These are phyloP conservation scores for Pseudachorutes palmiensis DNA, from an alignment of 1,140 invertebrate genomes.

Conservation along the genomic window DNA sequence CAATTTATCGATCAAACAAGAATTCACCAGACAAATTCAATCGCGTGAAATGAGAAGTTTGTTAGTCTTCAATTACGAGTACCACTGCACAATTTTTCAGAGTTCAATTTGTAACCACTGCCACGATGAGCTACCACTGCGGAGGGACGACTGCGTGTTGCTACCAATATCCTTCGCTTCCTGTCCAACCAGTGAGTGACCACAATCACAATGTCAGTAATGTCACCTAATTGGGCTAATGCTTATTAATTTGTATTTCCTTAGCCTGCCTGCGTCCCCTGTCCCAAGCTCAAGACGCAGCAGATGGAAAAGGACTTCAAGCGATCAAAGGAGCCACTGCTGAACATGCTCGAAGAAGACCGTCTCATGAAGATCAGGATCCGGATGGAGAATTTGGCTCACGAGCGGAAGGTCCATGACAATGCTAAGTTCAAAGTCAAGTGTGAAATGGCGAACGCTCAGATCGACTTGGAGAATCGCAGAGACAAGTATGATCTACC, in stretches of 20 bases:
- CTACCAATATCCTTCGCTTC: background rate
- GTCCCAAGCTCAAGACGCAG: background rate
- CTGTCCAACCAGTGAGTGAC: background rate
- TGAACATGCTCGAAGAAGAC: constrained; percentile 23
- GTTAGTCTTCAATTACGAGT: too few species aligned
- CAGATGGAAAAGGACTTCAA: background rate
- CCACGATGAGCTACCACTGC: background rate
- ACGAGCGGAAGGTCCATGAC: constrained; percentile 18
- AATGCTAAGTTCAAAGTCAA: constrained; percentile 20
- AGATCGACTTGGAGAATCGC: constrained; percentile 23
- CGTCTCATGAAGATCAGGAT: constrained; percentile 12
- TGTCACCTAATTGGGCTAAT: too few species aligned
- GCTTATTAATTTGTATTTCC: too few species aligned
- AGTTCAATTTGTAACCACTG: too few species aligned
- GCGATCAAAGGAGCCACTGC: background rate
- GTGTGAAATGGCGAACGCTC: constrained; percentile 9
- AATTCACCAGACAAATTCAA: too few species aligned
- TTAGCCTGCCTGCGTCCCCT: background rate
- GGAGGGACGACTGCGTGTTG: background rate
- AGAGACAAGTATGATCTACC: constrained; percentile 19
- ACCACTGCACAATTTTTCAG: background rate
- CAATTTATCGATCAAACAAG: too few species aligned
- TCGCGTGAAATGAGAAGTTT: too few species aligned
- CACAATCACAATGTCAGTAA: too few species aligned
- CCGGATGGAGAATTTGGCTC: constrained; percentile 22